Evolutionary conservation across 2,113 vertebrate genomes (phyloP).

Genomic region (Triplophysa rosa): DNA sequence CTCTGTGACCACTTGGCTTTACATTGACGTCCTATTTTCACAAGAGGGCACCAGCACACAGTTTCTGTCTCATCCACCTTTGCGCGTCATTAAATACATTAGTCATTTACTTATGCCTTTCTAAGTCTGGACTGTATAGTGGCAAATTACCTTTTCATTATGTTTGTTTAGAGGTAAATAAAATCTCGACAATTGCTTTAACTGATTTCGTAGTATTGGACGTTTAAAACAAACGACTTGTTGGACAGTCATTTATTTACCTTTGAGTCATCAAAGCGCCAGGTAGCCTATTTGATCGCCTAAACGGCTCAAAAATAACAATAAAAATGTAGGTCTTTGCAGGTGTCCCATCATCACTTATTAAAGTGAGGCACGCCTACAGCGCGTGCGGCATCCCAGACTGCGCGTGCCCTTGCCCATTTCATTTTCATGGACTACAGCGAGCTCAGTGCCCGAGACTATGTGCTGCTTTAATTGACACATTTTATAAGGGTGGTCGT

Average conservation of each 20-base stretch:
- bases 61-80: background rate
- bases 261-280: background rate
- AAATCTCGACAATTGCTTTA: too few relatives aligned
- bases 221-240: background rate
- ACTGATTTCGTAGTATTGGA: background rate
- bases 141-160: background rate
- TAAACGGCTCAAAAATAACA: background rate
- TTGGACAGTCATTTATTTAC: background rate
- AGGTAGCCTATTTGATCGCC: background rate
- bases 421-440: slow-evolving; percentile 4
- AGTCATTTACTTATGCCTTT: background rate
- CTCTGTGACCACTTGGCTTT: too few relatives aligned
- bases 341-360: slow-evolving; percentile 18
- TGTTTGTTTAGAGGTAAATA: background rate
- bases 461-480: background rate
- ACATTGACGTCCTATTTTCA: background rate
- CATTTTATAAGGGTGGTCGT: background rate
- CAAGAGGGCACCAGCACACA: slow-evolving; percentile 36
- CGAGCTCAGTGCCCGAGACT: slow-evolving; percentile 5
- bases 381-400: slow-evolving; percentile 5
- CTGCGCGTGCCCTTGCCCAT: background rate
- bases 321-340: background rate
- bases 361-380: slow-evolving; percentile 12
- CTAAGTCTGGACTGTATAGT: background rate
- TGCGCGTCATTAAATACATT: background rate